Percentiles rank a stretch among this genome's conserved stretches.
Conservation (phyloP, 1,140 invertebrate species). For the Listronotus bonariensis region DNA sequence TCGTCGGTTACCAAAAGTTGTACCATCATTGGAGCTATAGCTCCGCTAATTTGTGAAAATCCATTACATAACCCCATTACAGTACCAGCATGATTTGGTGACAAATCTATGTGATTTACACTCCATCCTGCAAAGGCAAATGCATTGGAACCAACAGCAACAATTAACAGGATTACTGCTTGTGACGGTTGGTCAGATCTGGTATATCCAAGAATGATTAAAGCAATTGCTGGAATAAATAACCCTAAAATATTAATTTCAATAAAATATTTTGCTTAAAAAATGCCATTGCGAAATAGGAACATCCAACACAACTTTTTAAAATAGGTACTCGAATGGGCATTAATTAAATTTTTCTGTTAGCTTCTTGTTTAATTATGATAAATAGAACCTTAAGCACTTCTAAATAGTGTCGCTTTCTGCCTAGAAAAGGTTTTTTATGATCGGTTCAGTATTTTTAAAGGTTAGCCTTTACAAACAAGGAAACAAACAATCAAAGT, state of each 20-base stretch:
- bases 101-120: slow-evolving; percentile 73
- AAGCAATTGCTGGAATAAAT: slow-evolving; percentile 62
- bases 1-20: slow-evolving; percentile 66
- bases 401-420: no score
- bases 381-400: no score
- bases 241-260: slow-evolving; percentile 62
- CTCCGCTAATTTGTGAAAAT: slow-evolving; percentile 70
- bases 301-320: no score
- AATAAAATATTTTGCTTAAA: no score
- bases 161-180: slow-evolving; percentile 65
- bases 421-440: no score
- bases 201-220: slow-evolving; percentile 67
- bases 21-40: slow-evolving; percentile 69
- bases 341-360: no score
- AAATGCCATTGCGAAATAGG: no score
- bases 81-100: slow-evolving; percentile 71
- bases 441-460: no score
- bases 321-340: no score
- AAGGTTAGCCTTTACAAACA: no score
- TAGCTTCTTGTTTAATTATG: no score
- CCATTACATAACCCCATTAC: slow-evolving; percentile 80
- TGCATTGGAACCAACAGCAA: slow-evolving; percentile 76
- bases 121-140: slow-evolving; percentile 71
- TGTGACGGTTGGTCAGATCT: slow-evolving; percentile 55
- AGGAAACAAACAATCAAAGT: no score